Evolutionary conservation across 2,888 invertebrate genomes (phyloP), one percentile per base, ranked within the genome.

Genomic region (Argyresthia goedartella): DNA sequence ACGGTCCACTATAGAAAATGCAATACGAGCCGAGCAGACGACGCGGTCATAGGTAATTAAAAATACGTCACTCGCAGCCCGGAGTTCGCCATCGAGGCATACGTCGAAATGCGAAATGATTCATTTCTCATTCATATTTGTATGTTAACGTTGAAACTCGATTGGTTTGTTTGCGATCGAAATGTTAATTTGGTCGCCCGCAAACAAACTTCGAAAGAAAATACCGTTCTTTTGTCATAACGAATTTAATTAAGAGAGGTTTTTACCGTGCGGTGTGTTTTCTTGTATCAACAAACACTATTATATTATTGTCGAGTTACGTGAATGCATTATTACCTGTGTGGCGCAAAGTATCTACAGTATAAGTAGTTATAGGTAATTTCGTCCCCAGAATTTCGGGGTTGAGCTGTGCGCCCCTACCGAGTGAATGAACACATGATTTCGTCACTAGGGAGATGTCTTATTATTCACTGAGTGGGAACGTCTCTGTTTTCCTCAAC

Each of bases 61-160:
- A 86, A 85, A 86, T 79, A 81, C 76, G 85, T 86, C 85, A 84
- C 71, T 80, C 72, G 78, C 85, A 86, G 81, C 74, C 76, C 25
- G 25, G 71, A 79, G 78, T 76, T 78, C 84, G 76, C 81, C 77
- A 80, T 79, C 81, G 69, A 77, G 76, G 76, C 78, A 81, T 81
- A 81, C 80, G 77, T 81, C 81, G 79, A 81, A 81, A 81, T 81
- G 72, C 69, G 71, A 73, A 81, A 82, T 82, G 80, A 82, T 78
- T 82, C 78, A 82, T 81, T 80, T 81, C 71, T 72, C 67, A 67
- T 75, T 76, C 76, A 75, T 81, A 77, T 80, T 81, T 77, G 73
- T 73, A 71, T 68, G 71, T 65, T 66, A 65, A 60, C 59, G 55
- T 56, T 54, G 59, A 58, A 60, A 54, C 62, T 61, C 58, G 60